Percentiles rank a stretch among this genome's conserved stretches.
Conservation (phyloP, 2,888 invertebrate species). For the Quadroppia sp. region DNA sequence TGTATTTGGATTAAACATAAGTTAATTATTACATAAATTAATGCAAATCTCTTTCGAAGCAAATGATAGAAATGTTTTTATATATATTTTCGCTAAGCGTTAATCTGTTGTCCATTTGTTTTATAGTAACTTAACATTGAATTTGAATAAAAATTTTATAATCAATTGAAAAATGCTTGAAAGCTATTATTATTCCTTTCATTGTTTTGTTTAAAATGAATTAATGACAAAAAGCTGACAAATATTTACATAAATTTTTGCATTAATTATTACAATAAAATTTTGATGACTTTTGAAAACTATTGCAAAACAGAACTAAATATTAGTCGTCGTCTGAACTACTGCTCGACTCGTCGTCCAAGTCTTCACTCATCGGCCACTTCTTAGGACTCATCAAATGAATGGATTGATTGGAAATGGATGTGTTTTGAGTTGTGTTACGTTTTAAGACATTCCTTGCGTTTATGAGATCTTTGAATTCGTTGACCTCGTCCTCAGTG, state of each 20-base stretch:
- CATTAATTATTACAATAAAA: not conserved
- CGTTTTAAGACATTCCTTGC: conserved; percentile 25
- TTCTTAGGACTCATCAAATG: conserved; percentile 24
- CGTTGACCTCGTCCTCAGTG: conserved; percentile 54
- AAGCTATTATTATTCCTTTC: not conserved
- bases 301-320: conserved; percentile 10
- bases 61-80: not conserved
- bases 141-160: too few species aligned
- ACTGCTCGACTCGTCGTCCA: conserved; percentile 22
- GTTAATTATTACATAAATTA: not conserved
- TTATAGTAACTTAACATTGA: not conserved
- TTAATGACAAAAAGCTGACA: not conserved
- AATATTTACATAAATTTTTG: not conserved
- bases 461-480: conserved; percentile 50
- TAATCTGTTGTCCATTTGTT: not conserved
- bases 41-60: not conserved
- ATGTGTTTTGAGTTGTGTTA: not conserved
- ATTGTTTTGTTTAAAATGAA: not conserved
- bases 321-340: conserved; percentile 25
- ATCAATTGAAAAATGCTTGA: too few species aligned
- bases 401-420: conserved; percentile 9
- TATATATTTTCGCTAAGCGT: conserved; percentile 4
- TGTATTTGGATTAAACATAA: not conserved
- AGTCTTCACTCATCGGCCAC: not conserved
- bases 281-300: conserved; percentile 24